These are phyloP conservation scores for Tortricodes alternella DNA, from an alignment of 2,888 invertebrate species.

Conservation along the genomic window DNA sequence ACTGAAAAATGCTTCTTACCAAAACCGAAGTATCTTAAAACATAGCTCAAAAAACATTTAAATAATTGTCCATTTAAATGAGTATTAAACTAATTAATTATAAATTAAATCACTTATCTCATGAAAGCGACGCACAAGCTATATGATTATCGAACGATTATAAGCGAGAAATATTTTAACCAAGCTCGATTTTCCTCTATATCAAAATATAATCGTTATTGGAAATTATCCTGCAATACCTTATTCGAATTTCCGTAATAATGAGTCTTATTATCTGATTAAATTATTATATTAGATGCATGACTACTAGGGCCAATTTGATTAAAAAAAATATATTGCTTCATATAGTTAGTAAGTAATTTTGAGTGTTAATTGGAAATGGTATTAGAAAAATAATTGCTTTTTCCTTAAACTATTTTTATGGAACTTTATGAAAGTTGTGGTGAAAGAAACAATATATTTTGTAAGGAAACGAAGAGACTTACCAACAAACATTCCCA, in stretches of 20 bases:
- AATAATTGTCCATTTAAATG: constrained; percentile 25
- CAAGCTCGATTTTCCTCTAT: constrained; percentile 10
- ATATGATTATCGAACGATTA: constrained; percentile 35
- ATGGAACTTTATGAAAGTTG: constrained; percentile 64
- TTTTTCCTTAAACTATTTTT: constrained; percentile 77
- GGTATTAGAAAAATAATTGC: constrained; percentile 48
- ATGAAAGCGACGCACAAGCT: constrained; percentile 28
- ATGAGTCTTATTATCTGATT: constrained; percentile 13
- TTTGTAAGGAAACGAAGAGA: constrained; percentile 81
- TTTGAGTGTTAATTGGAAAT: constrained; percentile 49
- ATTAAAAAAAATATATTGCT: constrained; percentile 57
- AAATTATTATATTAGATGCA: constrained; percentile 15
- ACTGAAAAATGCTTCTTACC: constrained; percentile 20
- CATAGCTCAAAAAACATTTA: constrained; percentile 27
- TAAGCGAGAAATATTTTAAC: constrained; percentile 6
- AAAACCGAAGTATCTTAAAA: constrained; percentile 3
- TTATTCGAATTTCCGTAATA: constrained; percentile 18
- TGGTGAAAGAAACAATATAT: constrained; percentile 66
- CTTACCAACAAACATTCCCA: constrained; percentile 81
- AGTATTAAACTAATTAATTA: constrained; percentile 21
- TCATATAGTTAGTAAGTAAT: constrained; percentile 66
- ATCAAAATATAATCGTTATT: constrained; percentile 22
- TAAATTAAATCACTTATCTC: constrained; percentile 6
- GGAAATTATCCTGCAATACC: constrained; percentile 15
- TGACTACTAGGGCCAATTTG: constrained; percentile 49